Evolutionary conservation across 2,113 vertebrate genomes (phyloP).

Genomic region (Cygnus buccinator): DNA sequence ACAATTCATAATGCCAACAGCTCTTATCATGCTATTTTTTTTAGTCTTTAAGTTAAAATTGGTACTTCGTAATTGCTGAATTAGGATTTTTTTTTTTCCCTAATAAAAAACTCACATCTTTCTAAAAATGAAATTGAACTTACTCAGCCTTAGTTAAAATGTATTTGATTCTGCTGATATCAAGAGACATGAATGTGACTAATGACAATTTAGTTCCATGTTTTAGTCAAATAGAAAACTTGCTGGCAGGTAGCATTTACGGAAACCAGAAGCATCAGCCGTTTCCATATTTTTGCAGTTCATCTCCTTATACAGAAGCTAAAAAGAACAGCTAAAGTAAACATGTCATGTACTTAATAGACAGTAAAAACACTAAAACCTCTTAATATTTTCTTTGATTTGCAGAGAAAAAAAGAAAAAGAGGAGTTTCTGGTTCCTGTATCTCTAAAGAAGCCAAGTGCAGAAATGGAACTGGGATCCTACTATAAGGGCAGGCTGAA

Average conservation of each 20-base stretch:
- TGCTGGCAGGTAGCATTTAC: neutral
- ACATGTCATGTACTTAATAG: neutral
- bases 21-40: neutral
- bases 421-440: conserved; percentile 29
- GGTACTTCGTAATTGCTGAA: neutral
- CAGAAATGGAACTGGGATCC: neutral
- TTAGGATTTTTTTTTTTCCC: neutral
- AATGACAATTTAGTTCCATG: neutral
- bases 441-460: conserved; percentile 36
- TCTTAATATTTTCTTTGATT: neutral
- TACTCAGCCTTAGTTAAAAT: neutral
- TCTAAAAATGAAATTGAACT: neutral
- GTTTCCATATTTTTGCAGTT: neutral
- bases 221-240: neutral
- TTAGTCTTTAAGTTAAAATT: neutral
- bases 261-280: neutral
- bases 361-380: neutral
- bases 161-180: neutral
- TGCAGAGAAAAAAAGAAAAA: neutral
- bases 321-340: conserved; percentile 20
- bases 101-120: neutral
- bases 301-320: neutral
- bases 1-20: neutral
- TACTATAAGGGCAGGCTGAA: neutral
- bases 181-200: neutral